Evolutionary conservation across 2,113 vertebrate species (phyloP).

Genomic region (Prinia subflava): DNA sequence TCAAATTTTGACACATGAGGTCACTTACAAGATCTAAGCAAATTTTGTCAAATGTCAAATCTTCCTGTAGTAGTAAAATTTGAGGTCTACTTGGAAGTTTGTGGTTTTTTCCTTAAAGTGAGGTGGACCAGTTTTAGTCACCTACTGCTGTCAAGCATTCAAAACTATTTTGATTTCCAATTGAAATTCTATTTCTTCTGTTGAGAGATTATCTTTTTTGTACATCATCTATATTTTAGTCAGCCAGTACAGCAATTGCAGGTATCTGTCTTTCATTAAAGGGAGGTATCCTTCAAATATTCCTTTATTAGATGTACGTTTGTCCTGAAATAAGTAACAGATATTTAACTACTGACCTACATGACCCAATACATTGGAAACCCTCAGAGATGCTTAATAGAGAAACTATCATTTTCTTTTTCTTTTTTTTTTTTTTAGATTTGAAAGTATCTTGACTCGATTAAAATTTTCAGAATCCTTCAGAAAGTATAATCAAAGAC

Average conservation of each 20-base stretch:
- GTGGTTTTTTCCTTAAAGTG: background rate
- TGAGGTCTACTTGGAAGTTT: background rate
- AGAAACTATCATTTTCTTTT: background rate
- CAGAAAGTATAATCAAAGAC: background rate
- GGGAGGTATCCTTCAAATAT: background rate
- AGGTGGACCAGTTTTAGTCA: background rate
- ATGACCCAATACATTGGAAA: background rate
- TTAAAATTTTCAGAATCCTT: background rate
- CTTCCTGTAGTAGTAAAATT: background rate
- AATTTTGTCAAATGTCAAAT: background rate
- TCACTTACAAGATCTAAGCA: background rate
- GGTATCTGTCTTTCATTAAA: background rate
- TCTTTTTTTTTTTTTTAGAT: background rate
- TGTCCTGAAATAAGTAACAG: background rate
- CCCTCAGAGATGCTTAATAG: background rate
- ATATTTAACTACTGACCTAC: background rate
- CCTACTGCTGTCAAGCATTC: background rate
- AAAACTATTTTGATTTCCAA: background rate
- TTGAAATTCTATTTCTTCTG: background rate
- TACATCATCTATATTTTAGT: conserved; percentile 5
- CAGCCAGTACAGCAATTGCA: background rate
- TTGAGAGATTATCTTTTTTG: background rate
- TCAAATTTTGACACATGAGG: background rate
- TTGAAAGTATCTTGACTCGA: background rate
- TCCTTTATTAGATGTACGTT: background rate